phyloP scores from a whole-genome alignment of 2,797 vertebrate species.

The Paguma larvata region DNA sequence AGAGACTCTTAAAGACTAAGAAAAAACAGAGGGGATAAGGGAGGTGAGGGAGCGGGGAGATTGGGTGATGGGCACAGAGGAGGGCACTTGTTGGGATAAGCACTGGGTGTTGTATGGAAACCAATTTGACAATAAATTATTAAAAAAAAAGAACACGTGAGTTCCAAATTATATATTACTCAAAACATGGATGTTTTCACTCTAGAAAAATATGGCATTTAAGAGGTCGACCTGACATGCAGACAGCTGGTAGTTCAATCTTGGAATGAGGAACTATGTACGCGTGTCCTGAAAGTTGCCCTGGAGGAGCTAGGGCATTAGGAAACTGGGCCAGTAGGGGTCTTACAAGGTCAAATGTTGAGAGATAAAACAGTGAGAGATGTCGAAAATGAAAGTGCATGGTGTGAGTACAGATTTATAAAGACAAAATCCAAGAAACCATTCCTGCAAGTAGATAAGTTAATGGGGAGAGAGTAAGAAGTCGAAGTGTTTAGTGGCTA shows the following conservation, averaged over 20 bases:
- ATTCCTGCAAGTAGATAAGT: not conserved
- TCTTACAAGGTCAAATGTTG: not conserved
- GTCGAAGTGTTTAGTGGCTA: not conserved
- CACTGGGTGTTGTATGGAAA: too few species aligned
- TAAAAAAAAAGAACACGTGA: not conserved
- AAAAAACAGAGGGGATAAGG: too few species aligned
- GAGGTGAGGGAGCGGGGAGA: too few species aligned
- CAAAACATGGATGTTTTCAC: slow-evolving; percentile 41
- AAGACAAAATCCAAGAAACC: not conserved
- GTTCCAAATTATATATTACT: slow-evolving; percentile 36
- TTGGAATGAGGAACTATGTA: not conserved
- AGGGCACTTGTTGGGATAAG: too few species aligned
- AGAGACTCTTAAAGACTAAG: too few species aligned
- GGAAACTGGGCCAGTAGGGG: not conserved
- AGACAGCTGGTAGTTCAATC: not conserved
- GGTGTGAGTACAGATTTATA: not conserved
- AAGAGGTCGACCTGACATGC: not conserved
- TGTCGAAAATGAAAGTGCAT: not conserved
- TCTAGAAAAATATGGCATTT: not conserved
- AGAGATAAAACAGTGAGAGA: not conserved
- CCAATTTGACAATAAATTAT: too few species aligned
- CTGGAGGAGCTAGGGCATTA: not conserved
- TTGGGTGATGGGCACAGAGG: too few species aligned
- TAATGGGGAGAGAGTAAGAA: not conserved
- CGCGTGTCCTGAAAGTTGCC: not conserved